These are phyloP conservation scores for Periophthalmus modestus DNA, from an alignment of 2,113 vertebrate species.

Conservation along the genomic window DNA sequence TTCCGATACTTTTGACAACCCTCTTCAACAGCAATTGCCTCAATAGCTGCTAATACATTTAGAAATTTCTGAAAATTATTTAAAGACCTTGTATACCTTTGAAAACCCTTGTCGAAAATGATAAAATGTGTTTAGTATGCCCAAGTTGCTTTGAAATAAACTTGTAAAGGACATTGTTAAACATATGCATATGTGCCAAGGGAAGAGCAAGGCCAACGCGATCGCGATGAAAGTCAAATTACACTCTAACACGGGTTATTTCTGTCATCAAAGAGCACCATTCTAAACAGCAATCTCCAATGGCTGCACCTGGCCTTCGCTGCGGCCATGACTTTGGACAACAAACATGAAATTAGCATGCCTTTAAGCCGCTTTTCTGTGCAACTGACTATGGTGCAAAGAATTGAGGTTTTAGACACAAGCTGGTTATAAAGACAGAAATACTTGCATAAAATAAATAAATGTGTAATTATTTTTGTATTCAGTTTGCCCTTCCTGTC, in stretches of 20 bases:
- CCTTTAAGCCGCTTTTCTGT: not conserved
- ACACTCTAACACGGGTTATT: constrained; percentile 9
- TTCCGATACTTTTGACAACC: no score
- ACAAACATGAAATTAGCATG: constrained; percentile 14
- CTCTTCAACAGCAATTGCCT: no score
- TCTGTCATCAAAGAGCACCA: constrained; percentile 32
- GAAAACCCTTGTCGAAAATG: no score
- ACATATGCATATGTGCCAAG: constrained; percentile 27
- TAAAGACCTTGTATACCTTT: no score
- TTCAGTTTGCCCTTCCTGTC: no score
- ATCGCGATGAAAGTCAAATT: constrained; percentile 31
- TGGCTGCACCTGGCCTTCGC: constrained; percentile 36
- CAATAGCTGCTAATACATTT: no score
- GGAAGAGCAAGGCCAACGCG: constrained; percentile 15
- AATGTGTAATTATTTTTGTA: no score
- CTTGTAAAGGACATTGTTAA: constrained; percentile 6
- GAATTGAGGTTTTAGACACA: no score
- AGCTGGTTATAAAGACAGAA: no score
- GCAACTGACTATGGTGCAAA: not conserved
- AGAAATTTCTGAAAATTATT: no score
- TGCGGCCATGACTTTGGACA: constrained; percentile 26
- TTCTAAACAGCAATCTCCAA: constrained; percentile 19
- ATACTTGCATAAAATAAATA: no score
- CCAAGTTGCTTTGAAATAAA: constrained; percentile 13
- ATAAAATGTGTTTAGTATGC: no score